phyloP scores from a whole-genome alignment of 2,797 vertebrate species.

The Syncerus caffer region DNA sequence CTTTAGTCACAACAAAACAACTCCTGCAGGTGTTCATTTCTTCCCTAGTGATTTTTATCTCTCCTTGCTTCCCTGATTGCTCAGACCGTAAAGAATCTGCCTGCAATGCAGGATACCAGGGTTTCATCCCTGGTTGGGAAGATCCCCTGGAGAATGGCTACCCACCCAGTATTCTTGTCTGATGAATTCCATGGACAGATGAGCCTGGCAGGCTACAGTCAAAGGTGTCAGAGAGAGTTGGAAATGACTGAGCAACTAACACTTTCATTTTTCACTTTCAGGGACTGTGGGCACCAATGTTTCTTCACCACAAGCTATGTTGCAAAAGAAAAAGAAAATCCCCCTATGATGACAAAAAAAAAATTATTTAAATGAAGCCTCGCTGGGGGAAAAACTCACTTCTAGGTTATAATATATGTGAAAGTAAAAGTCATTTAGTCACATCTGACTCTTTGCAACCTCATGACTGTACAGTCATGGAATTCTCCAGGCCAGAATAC shows the following conservation, averaged over 20 bases:
- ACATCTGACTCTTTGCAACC: background rate
- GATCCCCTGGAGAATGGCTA: background rate
- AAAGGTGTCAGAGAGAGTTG: background rate
- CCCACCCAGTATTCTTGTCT: background rate
- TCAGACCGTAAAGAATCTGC: background rate
- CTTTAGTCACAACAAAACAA: constrained; percentile 85
- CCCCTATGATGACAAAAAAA: constrained; percentile 77
- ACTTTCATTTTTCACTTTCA: background rate
- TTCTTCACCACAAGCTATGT: constrained; percentile 78
- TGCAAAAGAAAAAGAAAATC: constrained; percentile 74
- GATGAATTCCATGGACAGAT: background rate
- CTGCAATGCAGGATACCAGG: background rate
- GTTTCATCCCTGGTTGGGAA: background rate
- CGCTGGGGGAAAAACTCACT: constrained; percentile 67
- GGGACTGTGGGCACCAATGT: constrained; percentile 69
- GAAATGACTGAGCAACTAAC: background rate
- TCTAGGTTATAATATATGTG: constrained; percentile 73
- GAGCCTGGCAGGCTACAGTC: background rate
- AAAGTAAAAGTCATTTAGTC: background rate
- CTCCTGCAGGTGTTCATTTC: constrained; percentile 82
- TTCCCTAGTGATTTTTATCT: constrained; percentile 80
- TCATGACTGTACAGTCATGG: background rate
- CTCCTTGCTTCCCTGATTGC: constrained; percentile 59
- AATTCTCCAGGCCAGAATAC: background rate
- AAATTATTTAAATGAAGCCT: constrained; percentile 85